phyloP scores from a whole-genome alignment of 2,888 invertebrate genomes.

The Trachelus tabidus region DNA sequence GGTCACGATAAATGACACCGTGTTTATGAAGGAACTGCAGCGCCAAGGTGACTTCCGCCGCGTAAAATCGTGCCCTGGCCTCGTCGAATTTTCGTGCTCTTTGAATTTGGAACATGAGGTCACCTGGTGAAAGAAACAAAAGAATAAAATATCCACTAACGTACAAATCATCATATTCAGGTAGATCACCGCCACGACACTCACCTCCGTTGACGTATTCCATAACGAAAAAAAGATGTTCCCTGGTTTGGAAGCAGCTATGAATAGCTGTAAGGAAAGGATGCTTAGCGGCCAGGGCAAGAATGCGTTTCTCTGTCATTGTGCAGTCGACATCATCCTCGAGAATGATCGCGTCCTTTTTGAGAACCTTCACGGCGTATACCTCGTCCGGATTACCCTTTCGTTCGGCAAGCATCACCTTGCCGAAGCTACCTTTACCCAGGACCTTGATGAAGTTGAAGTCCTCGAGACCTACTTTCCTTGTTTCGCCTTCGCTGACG shows the following conservation, averaged over 20 bases:
- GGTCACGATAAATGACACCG: slow-evolving; percentile 98
- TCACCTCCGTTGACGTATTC: slow-evolving; percentile 96
- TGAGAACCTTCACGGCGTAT: slow-evolving; percentile 88
- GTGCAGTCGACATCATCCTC: slow-evolving; percentile 99
- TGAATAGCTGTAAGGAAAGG: slow-evolving; percentile 97
- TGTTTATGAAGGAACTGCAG: slow-evolving; percentile 96
- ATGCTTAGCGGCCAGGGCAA: slow-evolving; percentile 96
- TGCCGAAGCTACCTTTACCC: slow-evolving; percentile 99
- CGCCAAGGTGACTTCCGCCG: slow-evolving; percentile 97
- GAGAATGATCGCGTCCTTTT: slow-evolving; percentile 98
- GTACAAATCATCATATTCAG: background rate
- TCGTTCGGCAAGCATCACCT: slow-evolving; percentile 97
- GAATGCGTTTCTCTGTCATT: slow-evolving; percentile 97
- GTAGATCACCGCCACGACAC: background rate
- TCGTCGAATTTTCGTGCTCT: slow-evolving; percentile 98
- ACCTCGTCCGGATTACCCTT: slow-evolving; percentile 90
- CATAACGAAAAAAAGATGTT: slow-evolving; percentile 98
- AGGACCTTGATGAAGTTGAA: slow-evolving; percentile 98
- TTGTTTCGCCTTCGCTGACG: slow-evolving; percentile 44
- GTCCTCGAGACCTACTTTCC: slow-evolving; percentile 82
- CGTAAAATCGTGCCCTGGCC: slow-evolving; percentile 94
- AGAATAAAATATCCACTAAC: background rate
- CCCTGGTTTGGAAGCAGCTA: slow-evolving; percentile 97
- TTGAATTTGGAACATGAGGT: slow-evolving; percentile 99
- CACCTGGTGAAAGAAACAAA: slow-evolving; percentile 68